A percentile compares a stretch with the other conserved stretches of the same genome.
These are phyloP conservation scores for Polypterus senegalus DNA, from an alignment of 2,113 vertebrate genomes.

Conservation along the genomic window DNA sequence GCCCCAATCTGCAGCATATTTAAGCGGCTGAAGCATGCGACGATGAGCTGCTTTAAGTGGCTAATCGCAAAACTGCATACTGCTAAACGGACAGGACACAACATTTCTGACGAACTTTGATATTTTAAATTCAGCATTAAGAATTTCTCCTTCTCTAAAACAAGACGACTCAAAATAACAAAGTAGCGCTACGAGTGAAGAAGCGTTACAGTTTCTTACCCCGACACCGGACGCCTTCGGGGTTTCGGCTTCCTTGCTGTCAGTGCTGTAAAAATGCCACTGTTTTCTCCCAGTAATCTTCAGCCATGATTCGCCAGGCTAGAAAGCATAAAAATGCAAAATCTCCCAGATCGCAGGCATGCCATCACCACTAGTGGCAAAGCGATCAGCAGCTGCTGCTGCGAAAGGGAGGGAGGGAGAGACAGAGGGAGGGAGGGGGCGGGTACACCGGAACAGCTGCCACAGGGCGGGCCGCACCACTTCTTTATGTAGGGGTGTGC, in stretches of 20 bases:
- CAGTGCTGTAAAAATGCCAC: constrained; percentile 27
- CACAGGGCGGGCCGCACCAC: neutral
- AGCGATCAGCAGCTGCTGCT: neutral
- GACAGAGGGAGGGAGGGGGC: too few species aligned
- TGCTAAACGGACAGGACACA: too few species aligned
- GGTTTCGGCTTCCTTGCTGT: constrained; percentile 33
- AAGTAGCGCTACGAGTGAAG: too few species aligned
- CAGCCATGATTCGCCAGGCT: constrained; percentile 29
- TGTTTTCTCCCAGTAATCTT: constrained; percentile 33
- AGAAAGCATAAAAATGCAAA: neutral
- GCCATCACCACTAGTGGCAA: neutral
- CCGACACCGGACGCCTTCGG: constrained; percentile 22
- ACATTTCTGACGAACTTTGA: too few species aligned
- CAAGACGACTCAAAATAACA: too few species aligned
- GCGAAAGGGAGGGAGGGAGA: neutral
- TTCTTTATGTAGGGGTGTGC: too few species aligned
- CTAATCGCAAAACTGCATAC: too few species aligned
- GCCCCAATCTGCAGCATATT: too few species aligned
- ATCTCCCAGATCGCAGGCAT: neutral
- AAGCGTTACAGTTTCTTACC: constrained; percentile 26
- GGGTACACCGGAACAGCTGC: neutral
- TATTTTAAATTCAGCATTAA: too few species aligned
- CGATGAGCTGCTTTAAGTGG: too few species aligned
- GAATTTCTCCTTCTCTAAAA: too few species aligned
- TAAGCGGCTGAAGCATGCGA: too few species aligned